Evolutionary conservation across 2,113 vertebrate species (phyloP).

Genomic region (Blennius ocellaris): DNA sequence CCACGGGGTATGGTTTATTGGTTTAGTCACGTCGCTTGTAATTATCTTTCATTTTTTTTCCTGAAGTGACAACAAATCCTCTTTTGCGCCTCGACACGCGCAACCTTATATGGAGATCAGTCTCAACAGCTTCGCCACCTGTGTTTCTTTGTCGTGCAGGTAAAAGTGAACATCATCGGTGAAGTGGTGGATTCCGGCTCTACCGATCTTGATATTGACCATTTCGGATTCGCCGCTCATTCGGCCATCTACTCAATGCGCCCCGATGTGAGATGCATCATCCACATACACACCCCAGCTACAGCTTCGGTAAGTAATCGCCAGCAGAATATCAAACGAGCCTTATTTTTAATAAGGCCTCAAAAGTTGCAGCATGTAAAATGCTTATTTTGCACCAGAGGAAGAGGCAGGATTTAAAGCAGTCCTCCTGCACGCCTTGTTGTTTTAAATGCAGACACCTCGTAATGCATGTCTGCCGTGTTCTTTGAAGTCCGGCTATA

Average conservation of each 20-base stretch:
- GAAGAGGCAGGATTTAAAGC: conserved; percentile 37
- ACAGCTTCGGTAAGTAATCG: conserved; percentile 91
- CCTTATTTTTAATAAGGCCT: conserved; percentile 17
- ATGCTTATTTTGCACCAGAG: conserved; percentile 35
- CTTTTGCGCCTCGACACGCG: too few relatives aligned
- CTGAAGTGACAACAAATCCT: too few relatives aligned
- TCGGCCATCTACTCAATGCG: conserved; percentile 93
- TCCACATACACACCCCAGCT: conserved; percentile 92
- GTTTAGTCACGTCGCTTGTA: background rate
- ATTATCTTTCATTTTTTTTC: background rate
- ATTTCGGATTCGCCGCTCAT: conserved; percentile 91
- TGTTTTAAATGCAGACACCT: conserved; percentile 47
- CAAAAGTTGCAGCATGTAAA: conserved; percentile 35
- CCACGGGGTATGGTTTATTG: conserved; percentile 1
- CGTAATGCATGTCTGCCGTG: conserved; percentile 19
- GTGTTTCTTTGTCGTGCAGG: conserved; percentile 78
- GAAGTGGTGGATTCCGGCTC: conserved; percentile 95
- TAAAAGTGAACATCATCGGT: conserved; percentile 96
- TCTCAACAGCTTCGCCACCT: too few relatives aligned
- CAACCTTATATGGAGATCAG: too few relatives aligned
- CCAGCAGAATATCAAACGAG: conserved; percentile 21
- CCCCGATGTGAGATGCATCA: conserved; percentile 92
- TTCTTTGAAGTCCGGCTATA: conserved; percentile 53
- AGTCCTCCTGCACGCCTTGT: conserved; percentile 34
- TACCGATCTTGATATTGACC: conserved; percentile 88